These are phyloP conservation scores for Pomacea maculata DNA, from an alignment of 1,140 invertebrate species.

Conservation along the genomic window DNA sequence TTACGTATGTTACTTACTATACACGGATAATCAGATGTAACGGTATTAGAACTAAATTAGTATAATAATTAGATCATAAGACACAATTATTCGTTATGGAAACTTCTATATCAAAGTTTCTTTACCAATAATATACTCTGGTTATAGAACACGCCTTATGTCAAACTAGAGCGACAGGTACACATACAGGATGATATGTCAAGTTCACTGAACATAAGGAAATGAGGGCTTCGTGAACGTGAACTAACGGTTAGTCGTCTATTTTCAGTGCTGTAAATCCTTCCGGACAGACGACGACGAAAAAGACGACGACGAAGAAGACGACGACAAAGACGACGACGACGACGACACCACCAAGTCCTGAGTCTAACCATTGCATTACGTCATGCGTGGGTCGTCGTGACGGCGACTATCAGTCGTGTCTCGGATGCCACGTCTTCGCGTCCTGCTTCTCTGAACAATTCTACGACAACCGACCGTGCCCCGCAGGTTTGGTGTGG, in stretches of 20 bases:
- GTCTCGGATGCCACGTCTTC: conserved; percentile 1
- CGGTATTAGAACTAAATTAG: too few relatives aligned
- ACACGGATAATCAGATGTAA: too few relatives aligned
- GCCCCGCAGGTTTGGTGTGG: conserved; percentile 11
- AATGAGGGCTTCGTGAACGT: not conserved
- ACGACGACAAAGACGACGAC: too few relatives aligned
- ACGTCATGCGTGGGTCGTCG: not conserved
- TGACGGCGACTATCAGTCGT: conserved; percentile 17
- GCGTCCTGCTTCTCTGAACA: not conserved
- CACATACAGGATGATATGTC: not conserved
- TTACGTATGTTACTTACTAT: too few relatives aligned
- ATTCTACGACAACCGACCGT: conserved; percentile 9
- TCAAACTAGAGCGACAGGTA: not conserved
- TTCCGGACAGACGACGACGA: too few relatives aligned
- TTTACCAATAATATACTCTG: not conserved
- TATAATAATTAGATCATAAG: too few relatives aligned
- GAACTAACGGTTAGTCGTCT: not conserved
- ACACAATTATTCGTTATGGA: too few relatives aligned
- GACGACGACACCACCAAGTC: too few relatives aligned
- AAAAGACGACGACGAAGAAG: too few relatives aligned
- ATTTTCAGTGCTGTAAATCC: too few relatives aligned
- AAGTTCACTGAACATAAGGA: not conserved
- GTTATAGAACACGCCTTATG: not conserved
- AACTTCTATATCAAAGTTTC: not conserved
- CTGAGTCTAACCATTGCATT: not conserved